phyloP scores from a whole-genome alignment of 2,113 vertebrate genomes.

The Pipa parva region DNA sequence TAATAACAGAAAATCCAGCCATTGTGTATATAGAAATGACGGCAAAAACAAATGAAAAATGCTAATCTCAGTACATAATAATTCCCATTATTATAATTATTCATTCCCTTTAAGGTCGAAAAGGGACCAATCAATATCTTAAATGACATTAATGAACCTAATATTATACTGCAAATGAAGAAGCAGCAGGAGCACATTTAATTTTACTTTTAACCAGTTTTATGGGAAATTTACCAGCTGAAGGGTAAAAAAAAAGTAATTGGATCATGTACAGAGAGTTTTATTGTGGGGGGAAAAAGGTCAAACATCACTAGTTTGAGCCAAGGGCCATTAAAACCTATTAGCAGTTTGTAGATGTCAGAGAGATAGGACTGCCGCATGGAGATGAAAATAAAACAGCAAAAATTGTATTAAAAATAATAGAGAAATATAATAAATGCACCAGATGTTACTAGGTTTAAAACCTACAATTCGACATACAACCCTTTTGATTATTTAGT shows the following conservation, averaged over 20 bases:
- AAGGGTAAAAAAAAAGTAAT: neutral
- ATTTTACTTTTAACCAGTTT: neutral
- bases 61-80: no score
- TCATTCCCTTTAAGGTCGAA: neutral
- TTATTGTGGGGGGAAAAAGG: constrained; percentile 1
- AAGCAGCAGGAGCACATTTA: neutral
- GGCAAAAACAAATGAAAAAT: no score
- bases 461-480: no score
- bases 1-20: no score
- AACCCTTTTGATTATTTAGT: no score
- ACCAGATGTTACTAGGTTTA: no score
- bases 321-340: neutral
- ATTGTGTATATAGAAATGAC: no score
- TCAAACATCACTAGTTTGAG: neutral
- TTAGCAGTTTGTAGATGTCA: neutral
- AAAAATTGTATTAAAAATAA: no score
- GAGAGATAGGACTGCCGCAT: neutral
- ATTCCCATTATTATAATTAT: no score
- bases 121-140: neutral
- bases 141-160: neutral
- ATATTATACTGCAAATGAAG: neutral
- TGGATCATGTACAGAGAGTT: neutral
- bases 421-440: no score
- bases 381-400: no score
- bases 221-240: neutral